Conservation (phyloP, 2,888 invertebrate species). For the Oligia fasciuncula region DNA sequence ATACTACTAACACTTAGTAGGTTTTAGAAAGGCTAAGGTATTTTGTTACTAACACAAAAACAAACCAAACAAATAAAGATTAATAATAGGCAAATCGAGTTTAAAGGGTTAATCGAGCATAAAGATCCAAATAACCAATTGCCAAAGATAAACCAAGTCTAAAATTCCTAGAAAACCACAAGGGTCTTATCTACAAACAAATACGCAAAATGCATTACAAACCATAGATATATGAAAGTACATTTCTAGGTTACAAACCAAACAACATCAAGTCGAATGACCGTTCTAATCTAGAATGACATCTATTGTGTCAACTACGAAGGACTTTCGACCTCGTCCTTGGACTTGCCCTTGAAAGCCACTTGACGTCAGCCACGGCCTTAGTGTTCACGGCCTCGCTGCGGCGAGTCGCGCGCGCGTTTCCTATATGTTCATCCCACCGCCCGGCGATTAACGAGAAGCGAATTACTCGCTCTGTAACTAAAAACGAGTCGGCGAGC, state of each 20-base stretch:
- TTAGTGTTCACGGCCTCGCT: background rate
- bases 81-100: background rate
- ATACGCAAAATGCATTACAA: background rate
- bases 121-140: background rate
- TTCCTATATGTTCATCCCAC: background rate
- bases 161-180: background rate
- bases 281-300: constrained; percentile 15
- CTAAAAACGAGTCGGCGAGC: background rate
- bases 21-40: no score
- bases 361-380: constrained; percentile 38
- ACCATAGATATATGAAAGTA: constrained; percentile 4
- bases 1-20: no score
- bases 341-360: constrained; percentile 37
- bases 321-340: constrained; percentile 42
- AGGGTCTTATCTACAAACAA: background rate
- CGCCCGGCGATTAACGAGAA: background rate
- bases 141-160: background rate
- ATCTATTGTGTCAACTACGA: constrained; percentile 20
- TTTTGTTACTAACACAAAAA: no score
- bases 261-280: constrained; percentile 17
- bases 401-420: background rate
- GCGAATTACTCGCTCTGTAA: background rate
- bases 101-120: no score
- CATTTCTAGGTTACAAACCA: background rate
- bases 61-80: no score